Percentiles rank a stretch among this genome's conserved stretches.
phyloP scores from a whole-genome alignment of 2,888 invertebrate genomes.

The Nymphalis c-album region DNA sequence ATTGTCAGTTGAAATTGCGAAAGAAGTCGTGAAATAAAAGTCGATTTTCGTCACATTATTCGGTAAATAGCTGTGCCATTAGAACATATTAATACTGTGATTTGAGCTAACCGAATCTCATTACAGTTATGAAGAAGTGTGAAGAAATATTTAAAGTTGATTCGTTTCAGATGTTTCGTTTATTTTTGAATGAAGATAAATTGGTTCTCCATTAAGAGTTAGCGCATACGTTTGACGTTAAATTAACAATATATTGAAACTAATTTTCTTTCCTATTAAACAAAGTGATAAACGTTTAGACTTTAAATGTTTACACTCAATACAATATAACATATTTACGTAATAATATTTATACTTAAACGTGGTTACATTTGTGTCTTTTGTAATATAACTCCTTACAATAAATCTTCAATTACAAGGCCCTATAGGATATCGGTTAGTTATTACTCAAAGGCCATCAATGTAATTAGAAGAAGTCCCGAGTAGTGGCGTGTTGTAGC shows the following conservation, averaged over 20 bases:
- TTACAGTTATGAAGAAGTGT: conserved; percentile 16
- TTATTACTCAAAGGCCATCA: conserved; percentile 23
- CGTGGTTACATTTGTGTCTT: conserved; percentile 12
- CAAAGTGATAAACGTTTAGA: too few relatives aligned
- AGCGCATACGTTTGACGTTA: background rate
- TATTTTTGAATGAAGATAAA: background rate
- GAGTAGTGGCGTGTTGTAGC: conserved; percentile 24
- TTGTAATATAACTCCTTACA: conserved; percentile 18
- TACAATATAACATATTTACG: too few relatives aligned
- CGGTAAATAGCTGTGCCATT: conserved; percentile 49
- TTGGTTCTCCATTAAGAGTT: background rate
- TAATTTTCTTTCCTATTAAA: too few relatives aligned
- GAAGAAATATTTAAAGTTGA: conserved; percentile 13
- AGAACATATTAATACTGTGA: conserved; percentile 16
- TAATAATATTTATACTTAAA: background rate
- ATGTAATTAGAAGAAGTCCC: conserved; percentile 30
- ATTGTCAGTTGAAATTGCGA: conserved; percentile 70
- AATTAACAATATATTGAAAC: background rate
- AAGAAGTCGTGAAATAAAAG: conserved; percentile 64
- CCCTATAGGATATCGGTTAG: conserved; percentile 19
- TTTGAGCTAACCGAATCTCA: conserved; percentile 15
- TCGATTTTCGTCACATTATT: conserved; percentile 74
- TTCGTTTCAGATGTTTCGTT: conserved; percentile 9
- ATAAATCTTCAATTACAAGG: conserved; percentile 23
- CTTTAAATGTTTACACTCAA: too few relatives aligned